phyloP scores from a whole-genome alignment of 2,888 invertebrate species.

The Aproaerema taeniolella region DNA sequence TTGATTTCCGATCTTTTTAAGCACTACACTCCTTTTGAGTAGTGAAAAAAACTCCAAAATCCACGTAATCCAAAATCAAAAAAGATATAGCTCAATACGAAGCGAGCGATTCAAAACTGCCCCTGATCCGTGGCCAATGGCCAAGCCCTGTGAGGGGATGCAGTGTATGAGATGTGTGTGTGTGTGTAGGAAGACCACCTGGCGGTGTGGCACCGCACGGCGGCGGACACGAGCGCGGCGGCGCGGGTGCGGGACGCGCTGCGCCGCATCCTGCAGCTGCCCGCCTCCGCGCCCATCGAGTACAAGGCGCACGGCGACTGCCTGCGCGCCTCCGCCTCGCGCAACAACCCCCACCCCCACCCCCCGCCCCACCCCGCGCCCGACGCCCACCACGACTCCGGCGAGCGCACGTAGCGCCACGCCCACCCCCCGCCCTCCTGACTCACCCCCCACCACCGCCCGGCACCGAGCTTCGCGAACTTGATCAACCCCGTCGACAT shows the following conservation, averaged over 20 bases:
- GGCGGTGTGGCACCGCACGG: conserved; percentile 98
- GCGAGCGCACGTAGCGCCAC: conserved; percentile 18
- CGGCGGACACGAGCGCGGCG: conserved; percentile 92
- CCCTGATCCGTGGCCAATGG: no score
- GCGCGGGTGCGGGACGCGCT: conserved; percentile 96
- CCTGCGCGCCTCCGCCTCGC: conserved; percentile 44
- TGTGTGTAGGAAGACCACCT: conserved; percentile 93
- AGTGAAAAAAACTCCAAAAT: no score
- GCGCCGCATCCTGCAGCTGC: conserved; percentile 95
- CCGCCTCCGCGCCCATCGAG: conserved; percentile 94
- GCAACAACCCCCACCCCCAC: conserved; percentile 21
- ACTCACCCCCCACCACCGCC: not conserved
- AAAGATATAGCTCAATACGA: no score
- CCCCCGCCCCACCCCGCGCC: conserved; percentile 15
- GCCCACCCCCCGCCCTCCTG: conserved; percentile 11
- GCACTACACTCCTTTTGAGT: no score
- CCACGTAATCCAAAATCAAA: no score
- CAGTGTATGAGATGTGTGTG: no score
- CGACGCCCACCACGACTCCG: conserved; percentile 9
- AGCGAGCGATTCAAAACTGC: no score
- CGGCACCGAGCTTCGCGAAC: not conserved
- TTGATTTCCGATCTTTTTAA: no score
- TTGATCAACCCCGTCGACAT: no score
- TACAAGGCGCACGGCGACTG: conserved; percentile 83
- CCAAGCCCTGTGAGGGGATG: no score